Conservation (phyloP, 2,113 vertebrate species). For the Piprites chloris region DNA sequence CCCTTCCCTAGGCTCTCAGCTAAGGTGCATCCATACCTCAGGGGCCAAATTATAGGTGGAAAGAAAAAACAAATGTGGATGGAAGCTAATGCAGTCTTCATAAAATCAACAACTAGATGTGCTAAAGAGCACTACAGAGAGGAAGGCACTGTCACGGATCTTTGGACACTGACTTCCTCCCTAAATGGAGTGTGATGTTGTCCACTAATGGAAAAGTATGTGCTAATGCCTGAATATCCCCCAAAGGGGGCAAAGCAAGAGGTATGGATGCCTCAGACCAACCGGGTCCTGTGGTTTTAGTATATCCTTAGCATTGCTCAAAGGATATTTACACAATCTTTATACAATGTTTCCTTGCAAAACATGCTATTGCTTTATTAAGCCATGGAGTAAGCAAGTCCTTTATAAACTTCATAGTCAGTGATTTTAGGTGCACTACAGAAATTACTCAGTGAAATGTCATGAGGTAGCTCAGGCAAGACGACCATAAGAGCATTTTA, state of each 20-base stretch:
- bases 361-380: background rate
- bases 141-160: background rate
- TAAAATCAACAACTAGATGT: background rate
- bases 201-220: background rate
- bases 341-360: background rate
- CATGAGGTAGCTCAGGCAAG: background rate
- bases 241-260: background rate
- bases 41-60: background rate
- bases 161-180: background rate
- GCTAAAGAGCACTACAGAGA: background rate
- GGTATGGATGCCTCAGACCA: background rate
- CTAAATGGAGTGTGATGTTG: background rate
- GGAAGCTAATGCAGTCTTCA: background rate
- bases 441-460: background rate
- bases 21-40: background rate
- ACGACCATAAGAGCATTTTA: background rate
- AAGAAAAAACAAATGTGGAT: background rate
- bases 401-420: background rate
- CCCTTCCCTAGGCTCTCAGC: background rate
- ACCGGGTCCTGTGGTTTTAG: background rate
- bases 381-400: background rate
- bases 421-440: background rate
- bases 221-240: background rate
- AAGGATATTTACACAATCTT: background rate
- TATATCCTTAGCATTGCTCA: background rate